A percentile compares a stretch with the other conserved stretches of the same genome.
These are phyloP conservation scores for Acropora tenuis DNA, from an alignment of 64 coral and sea anemone species.

Conservation along the genomic window DNA sequence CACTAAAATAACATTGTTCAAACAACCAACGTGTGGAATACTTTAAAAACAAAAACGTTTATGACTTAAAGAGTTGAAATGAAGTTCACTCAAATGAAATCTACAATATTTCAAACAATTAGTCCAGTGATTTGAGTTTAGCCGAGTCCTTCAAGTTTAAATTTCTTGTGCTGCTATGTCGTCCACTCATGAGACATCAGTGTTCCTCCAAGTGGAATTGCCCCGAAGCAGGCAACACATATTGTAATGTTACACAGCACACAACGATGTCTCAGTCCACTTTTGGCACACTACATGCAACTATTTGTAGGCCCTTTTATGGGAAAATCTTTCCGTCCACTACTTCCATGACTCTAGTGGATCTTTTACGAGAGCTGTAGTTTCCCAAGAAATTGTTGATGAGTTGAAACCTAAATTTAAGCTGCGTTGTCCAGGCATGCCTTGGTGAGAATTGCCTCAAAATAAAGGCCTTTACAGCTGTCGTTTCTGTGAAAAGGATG, in stretches of 20 bases:
- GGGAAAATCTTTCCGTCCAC: conserved; percentile 51
- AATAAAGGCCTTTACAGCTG: conserved; percentile 68
- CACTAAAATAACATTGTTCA: neutral
- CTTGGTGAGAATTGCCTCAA: conserved; percentile 47
- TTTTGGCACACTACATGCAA: conserved; percentile 51
- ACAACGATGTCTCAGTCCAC: conserved; percentile 33
- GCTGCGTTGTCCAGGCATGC: conserved; percentile 41
- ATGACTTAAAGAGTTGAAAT: conserved; percentile 30
- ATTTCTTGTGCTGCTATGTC: neutral
- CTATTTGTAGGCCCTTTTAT: conserved; percentile 49
- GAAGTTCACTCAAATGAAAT: conserved; percentile 45
- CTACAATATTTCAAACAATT: conserved; percentile 31
- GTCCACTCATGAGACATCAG: conserved; percentile 42
- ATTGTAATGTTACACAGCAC: conserved; percentile 37
- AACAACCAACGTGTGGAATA: conserved; percentile 19
- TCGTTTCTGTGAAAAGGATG: conserved; percentile 55
- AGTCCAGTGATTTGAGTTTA: conserved; percentile 49
- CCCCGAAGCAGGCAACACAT: conserved; percentile 42
- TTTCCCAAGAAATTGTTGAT: conserved; percentile 39
- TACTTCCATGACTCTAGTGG: conserved; percentile 26
- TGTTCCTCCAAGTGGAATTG: conserved; percentile 1
- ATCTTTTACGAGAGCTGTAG: conserved; percentile 45
- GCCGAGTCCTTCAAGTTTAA: conserved; percentile 28
- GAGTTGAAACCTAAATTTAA: conserved; percentile 47
- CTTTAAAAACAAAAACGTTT: conserved; percentile 19